Evolutionary conservation across 1,140 invertebrate genomes (phyloP).

Genomic region (Dufourea novaeangliae): DNA sequence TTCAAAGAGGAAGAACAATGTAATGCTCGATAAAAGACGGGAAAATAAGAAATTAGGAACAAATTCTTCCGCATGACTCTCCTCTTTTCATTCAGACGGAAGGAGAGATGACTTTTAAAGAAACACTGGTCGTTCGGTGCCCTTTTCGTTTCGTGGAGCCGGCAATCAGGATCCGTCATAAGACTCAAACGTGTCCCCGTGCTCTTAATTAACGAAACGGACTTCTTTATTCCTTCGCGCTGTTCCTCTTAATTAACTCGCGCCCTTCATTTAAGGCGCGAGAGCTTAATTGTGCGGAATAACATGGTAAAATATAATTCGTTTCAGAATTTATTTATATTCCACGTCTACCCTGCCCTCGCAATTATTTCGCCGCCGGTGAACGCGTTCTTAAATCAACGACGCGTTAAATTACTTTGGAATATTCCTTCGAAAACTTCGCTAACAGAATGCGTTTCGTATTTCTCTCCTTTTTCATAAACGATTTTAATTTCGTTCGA

Average conservation of each 20-base stretch:
- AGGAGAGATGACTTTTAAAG: neutral
- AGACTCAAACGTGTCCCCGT: slow-evolving; percentile 29
- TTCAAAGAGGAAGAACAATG: neutral
- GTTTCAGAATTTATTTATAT: slow-evolving; percentile 12
- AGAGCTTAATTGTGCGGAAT: slow-evolving; percentile 31
- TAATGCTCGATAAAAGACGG: neutral
- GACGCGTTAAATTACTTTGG: neutral
- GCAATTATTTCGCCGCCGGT: neutral
- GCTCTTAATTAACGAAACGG: slow-evolving; percentile 41
- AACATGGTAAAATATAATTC: slow-evolving; percentile 22
- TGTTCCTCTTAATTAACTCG: slow-evolving; percentile 45
- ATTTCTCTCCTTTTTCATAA: neutral
- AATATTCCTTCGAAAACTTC: too few species aligned
- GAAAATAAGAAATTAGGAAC: neutral
- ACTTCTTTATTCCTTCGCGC: slow-evolving; percentile 19
- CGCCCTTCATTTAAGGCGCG: neutral
- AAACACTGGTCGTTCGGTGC: neutral
- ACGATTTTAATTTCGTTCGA: too few species aligned
- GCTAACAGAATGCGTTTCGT: neutral
- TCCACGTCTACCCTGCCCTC: neutral
- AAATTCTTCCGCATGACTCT: neutral
- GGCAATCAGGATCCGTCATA: slow-evolving; percentile 33
- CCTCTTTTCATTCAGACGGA: neutral
- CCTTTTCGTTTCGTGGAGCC: neutral
- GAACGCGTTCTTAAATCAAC: neutral